Evolutionary conservation across 2,888 invertebrate genomes (phyloP), one percentile per base, ranked within the genome.

Genomic region (Chrysolina haemoptera): DNA sequence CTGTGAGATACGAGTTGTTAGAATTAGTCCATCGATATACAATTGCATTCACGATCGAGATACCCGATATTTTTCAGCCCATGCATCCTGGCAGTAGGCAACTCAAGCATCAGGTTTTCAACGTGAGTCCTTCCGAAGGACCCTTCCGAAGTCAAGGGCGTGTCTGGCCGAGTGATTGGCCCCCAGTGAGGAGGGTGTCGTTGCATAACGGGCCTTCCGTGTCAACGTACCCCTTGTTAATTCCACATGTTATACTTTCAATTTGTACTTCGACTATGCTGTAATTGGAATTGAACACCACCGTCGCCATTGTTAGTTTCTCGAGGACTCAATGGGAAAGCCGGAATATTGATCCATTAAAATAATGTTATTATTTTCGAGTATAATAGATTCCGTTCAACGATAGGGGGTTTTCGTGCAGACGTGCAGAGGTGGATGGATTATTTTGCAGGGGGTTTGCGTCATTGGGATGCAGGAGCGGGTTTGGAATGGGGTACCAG

Each of bases 71-170:
- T 27, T 35, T 59, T 59, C 35, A 59, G 22, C 27, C 27, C 27
- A 22, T 27, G 4, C 22, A 59, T 27, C 59, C 59, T 12, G 59
- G 27, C 16, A 2, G 22, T 55, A 16, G 8, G n/a, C n/a, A 20
- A 53, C 11, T 12, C 6, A 55, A 55, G 22, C 35, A 59, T 59
- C 22, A 59, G 59, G 35, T 35, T 59, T 59, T 59, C 59, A 59
- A 63, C 68, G 65, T 68, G 73, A 46, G 70, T 70, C 70, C 73
- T 73, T 62, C 73, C 27, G 27, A 71, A 73, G 69, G 75, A 71
- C 78, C 78, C 76, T 78, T 76, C 72, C 59, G 67, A 85, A 85
- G 85, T 86, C 86, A 86, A 86, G 85, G 86, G 85, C 85, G 85
- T 85, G 79, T 79, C 85, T 67, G 73, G 69, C 63, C 80, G 82